A percentile compares a stretch with the other conserved stretches of the same genome.
Evolutionary conservation across 2,113 vertebrate genomes (phyloP).

Genomic region (Podarcis raffonei): DNA sequence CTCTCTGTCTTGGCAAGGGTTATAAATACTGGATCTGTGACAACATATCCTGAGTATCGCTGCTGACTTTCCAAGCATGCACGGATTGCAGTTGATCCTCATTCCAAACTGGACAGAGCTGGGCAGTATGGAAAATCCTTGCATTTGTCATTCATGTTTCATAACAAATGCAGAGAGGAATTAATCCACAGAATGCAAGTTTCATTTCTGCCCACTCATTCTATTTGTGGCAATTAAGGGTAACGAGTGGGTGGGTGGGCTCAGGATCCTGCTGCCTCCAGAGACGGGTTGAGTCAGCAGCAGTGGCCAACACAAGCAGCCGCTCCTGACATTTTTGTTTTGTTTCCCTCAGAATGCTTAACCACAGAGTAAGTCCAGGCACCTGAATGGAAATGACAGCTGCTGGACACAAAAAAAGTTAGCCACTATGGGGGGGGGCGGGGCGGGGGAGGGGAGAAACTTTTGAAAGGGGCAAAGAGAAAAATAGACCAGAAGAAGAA

Average conservation of each 20-base stretch:
- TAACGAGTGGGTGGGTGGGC: too few relatives aligned
- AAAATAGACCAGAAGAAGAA: too few relatives aligned
- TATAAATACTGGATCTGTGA: slow-evolving; percentile 34
- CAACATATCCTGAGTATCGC: not conserved
- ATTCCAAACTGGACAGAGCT: slow-evolving; percentile 22
- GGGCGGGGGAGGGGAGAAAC: too few relatives aligned
- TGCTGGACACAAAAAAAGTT: too few relatives aligned
- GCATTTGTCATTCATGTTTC: not conserved
- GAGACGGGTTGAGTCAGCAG: not conserved
- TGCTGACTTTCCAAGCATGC: slow-evolving; percentile 46
- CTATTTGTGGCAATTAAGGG: not conserved
- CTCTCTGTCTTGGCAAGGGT: slow-evolving; percentile 32
- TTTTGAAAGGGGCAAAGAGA: too few relatives aligned
- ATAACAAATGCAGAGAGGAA: not conserved
- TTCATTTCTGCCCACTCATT: not conserved
- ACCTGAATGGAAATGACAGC: too few relatives aligned
- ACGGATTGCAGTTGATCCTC: not conserved
- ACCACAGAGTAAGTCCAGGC: too few relatives aligned
- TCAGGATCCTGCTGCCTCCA: not conserved
- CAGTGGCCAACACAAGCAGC: not conserved
- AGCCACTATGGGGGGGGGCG: too few relatives aligned
- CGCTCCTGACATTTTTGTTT: not conserved
- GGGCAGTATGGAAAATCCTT: not conserved
- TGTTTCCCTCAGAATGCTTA: not conserved
- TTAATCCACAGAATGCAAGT: too few relatives aligned